Base-by-base conservation (phyloP, 2,888 invertebrate species). In the Spilarctia lutea region DNA sequence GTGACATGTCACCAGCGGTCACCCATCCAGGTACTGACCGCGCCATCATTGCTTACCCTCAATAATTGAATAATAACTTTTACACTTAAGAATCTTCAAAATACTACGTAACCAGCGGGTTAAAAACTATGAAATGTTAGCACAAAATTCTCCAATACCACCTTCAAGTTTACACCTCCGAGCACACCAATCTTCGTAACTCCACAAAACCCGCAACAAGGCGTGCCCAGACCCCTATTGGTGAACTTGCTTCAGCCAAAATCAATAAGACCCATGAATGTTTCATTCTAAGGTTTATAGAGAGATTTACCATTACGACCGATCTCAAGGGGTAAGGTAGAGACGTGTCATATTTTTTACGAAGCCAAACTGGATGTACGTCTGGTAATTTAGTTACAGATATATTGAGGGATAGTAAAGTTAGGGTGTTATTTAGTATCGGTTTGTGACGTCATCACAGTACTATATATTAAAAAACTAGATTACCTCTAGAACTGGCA, bases 231-330 rank as follows among this genome's bases (percentile, higher is more conserved):
- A 13, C 24, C 63, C 39, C 73, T 78, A 92, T 92, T 92, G 93
- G 92, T 78, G 71, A 75, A 65, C 56, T 71, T 65, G 75, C 74
- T 76, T 82, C 76, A 73, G 71, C 79, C 77, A 88, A 90, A 93
- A 93, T 94, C 93, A 90, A 94, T 94, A 93, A 68, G 65, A 45
- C 48, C 60, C 89, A 91, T 93, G 88, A 93, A 94, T 92, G 90
- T 93, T 93, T 92, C 86, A 79, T 79, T 48, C 81, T 75, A 79
- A 81, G 77, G 78, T 77, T 81, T 82, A 83, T 77, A 77, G 78
- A 78, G 79, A 83, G 79, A 81, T 86, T 85, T 85, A 85, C 76
- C 83, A 85, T 85, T 83, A 85, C 80, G 85, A 75, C 74, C 27
- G 18, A 11, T 78, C 85, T 79, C 72, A 35, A 78, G 83, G 83